Evolutionary conservation across 2,113 vertebrate genomes (phyloP), one percentile per base, ranked within the genome.

Genomic region (Salminus brasiliensis): DNA sequence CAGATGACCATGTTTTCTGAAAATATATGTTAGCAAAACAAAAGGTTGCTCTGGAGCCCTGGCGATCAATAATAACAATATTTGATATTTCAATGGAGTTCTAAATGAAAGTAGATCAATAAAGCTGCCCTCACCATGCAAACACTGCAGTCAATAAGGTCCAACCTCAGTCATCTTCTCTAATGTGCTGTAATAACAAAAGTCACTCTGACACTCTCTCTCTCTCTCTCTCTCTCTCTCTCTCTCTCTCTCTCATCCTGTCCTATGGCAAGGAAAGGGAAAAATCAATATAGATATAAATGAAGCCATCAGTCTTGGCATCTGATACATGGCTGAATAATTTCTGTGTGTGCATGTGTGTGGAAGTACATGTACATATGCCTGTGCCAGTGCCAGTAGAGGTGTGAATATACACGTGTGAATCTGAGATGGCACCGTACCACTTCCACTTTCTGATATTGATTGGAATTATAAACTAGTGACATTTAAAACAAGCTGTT

Each of bases 251-350:
- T 16, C 27, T n/a, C 63, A 21, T 27, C 18, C n/a, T n/a, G n/a
- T 49, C 75, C 53, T 70, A 5, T 39, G 43, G 41, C 52, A 73
- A 66, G 62, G 18, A 73, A 69, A 68, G 23, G 30, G 39, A 65
- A 30, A 30, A 74, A 83, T 83, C 73, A 80, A 83, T 83, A 16
- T 27, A 52, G 59, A 13, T 55, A 18, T 52, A 69, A 80, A 79
- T 71, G 11, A 55, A 75, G 81, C 32, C 57, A 76, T 67, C 78
- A 39, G 62, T 72, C 45, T 71, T 78, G 7, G 62, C 65, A 39
- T 78, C 65, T 84, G 57, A 53, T 65, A 76, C 6, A 9, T 1
- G n/a, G n/a, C 52, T 70, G 53, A 68, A 39, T 39, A 68, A 32
- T 80, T 7, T 68, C 49, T 23, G 16, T 59, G 7, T 30, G 16